Conservation (phyloP, 2,113 vertebrate species). For the Myiagra hebetior region DNA sequence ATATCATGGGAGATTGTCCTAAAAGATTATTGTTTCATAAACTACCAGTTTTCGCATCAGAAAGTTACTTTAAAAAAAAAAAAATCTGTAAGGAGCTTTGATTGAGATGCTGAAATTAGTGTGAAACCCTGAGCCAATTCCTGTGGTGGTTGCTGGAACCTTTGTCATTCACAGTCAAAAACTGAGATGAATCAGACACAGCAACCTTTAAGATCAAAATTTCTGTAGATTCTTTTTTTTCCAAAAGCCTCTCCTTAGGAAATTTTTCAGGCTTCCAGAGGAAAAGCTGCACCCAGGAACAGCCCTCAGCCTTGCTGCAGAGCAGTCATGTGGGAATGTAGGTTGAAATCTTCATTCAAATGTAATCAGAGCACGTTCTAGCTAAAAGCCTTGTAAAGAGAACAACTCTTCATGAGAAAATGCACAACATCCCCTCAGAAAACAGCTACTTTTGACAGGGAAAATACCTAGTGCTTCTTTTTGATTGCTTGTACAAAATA, state of each 20-base stretch:
- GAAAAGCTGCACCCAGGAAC: neutral
- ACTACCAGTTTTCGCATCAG: neutral
- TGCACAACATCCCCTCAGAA: neutral
- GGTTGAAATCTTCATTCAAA: neutral
- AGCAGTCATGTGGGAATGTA: neutral
- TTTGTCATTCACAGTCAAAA: neutral
- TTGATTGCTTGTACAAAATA: neutral
- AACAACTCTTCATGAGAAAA: neutral
- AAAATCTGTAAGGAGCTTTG: neutral
- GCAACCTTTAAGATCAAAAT: neutral
- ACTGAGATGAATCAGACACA: neutral
- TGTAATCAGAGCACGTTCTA: neutral
- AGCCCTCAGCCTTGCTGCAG: neutral
- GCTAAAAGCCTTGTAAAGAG: neutral
- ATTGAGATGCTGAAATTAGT: neutral
- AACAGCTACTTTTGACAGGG: neutral
- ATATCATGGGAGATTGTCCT: fast-evolving
- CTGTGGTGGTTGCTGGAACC: neutral
- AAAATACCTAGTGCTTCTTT: neutral
- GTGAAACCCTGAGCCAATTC: neutral
- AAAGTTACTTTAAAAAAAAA: neutral
- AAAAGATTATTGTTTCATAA: neutral
- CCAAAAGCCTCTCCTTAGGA: neutral
- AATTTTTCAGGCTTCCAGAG: neutral
- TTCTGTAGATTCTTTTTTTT: neutral